phyloP scores from a whole-genome alignment of 2,888 invertebrate genomes.

The Graphium colonna region DNA sequence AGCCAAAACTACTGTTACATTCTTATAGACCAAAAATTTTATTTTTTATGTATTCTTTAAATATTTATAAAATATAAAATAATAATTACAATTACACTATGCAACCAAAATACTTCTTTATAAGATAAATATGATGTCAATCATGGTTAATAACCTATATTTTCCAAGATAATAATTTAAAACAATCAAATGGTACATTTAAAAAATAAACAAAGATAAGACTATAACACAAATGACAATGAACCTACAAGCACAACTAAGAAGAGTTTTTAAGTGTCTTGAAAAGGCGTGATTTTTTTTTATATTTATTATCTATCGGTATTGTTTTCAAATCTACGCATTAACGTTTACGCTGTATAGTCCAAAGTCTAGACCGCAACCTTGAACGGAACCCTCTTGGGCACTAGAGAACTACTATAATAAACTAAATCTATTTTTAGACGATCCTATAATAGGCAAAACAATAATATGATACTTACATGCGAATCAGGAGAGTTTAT shows the following conservation, averaged over 20 bases:
- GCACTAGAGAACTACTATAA: neutral
- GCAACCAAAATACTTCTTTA: no score
- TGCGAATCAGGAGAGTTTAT: neutral
- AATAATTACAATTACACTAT: no score
- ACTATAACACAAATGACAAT: no score
- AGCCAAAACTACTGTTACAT: no score
- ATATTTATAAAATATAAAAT: no score
- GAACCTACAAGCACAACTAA: neutral
- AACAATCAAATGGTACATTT: no score
- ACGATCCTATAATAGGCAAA: slow-evolving; percentile 11
- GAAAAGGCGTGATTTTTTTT: neutral
- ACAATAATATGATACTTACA: slow-evolving; percentile 12
- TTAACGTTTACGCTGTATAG: slow-evolving; percentile 7
- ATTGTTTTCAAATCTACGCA: slow-evolving; percentile 14
- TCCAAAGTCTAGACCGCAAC: slow-evolving; percentile 38
- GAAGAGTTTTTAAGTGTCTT: neutral
- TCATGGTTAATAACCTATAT: no score
- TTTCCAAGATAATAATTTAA: no score
- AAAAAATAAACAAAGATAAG: no score
- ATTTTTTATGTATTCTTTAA: no score
- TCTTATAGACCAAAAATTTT: no score
- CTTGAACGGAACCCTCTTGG: slow-evolving; percentile 31
- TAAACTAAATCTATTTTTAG: slow-evolving; percentile 19
- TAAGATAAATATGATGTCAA: no score
- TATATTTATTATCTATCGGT: neutral